Evolutionary conservation across 2,797 vertebrate genomes (phyloP), one percentile per base, ranked within the genome.

Genomic region (Eleutherodactylus coqui): DNA sequence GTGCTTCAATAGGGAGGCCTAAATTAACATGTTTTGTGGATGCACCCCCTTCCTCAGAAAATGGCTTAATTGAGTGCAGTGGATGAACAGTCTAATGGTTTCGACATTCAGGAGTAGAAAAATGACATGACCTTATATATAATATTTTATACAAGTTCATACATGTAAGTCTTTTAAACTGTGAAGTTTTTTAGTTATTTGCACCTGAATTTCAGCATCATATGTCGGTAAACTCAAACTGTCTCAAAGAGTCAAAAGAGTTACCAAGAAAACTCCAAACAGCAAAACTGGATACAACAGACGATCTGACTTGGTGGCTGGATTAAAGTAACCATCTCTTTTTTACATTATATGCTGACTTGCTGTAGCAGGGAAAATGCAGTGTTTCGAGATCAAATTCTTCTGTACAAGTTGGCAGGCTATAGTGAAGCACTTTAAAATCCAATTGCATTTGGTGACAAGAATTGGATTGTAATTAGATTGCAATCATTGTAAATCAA

Each of bases 401-500:
- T 84, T 75, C 86, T 87, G 76, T 84, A 75, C 76, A 87, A 75
- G 82, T 87, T 87, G 86, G 75, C 86, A 87, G 82, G 77, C 86
- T 67, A 69, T 75, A 84, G 86, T 80, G 77, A 87, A 80, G 69
- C 82, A 87, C 86, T 87, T 87, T 87, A 84, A 87, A 87, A 87
- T 87, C 82, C 86, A 87, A 87, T 87, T 87, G 82, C 86, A 87
- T 87, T 80, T 80, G 86, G 82, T 87, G 86, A 87, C 86, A 80
- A 80, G 86, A 84, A 87, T 87, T 87, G 86, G 86, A 87, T 87
- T 87, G 86, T 87, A 87, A 87, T 87, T 87, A 87, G 82, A 87
- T 87, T 87, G 86, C 82, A 87, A 87, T 84, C 86, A 87, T 87
- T 84, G 76, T 87, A 87, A 87, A 84, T 84, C 86, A 87, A 87